Percentiles rank a stretch among this genome's conserved stretches.
Evolutionary conservation across 2,888 invertebrate species (phyloP).

Genomic region (Plusia festucae): DNA sequence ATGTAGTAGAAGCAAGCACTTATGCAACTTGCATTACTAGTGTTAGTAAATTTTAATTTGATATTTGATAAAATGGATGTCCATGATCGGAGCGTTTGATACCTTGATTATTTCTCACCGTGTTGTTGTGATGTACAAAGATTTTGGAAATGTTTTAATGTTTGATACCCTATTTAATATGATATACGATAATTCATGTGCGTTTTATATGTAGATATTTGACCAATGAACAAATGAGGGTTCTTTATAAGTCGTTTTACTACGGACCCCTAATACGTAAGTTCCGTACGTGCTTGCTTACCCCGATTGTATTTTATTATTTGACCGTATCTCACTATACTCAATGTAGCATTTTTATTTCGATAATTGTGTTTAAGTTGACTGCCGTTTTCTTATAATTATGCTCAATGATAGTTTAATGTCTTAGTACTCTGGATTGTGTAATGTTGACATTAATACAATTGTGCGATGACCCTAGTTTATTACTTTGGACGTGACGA

Average conservation of each 20-base stretch:
- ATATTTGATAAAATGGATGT: slow-evolving; percentile 22
- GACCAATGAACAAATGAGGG: slow-evolving; percentile 51
- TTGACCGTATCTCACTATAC: slow-evolving; percentile 81
- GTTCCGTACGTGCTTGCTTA: slow-evolving; percentile 58
- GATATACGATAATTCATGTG: slow-evolving; percentile 41
- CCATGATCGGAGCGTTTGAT: slow-evolving; percentile 31
- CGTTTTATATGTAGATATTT: slow-evolving; percentile 43
- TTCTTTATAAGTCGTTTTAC: slow-evolving; percentile 42
- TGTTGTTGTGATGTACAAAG: slow-evolving; percentile 49
- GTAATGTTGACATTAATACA: slow-evolving; percentile 71
- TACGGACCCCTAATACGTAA: slow-evolving; percentile 41
- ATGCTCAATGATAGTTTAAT: slow-evolving; percentile 86
- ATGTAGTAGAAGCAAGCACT: slow-evolving; percentile 55
- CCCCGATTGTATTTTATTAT: slow-evolving; percentile 64
- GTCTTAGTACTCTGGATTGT: slow-evolving; percentile 69
- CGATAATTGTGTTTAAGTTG: slow-evolving; percentile 76
- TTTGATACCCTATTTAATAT: slow-evolving; percentile 51
- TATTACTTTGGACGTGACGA: slow-evolving; percentile 65
- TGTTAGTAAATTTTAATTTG: slow-evolving; percentile 21
- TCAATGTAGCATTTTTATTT: slow-evolving; percentile 84
- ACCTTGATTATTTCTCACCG: slow-evolving; percentile 19
- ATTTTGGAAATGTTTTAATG: slow-evolving; percentile 53
- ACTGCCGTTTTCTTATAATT: slow-evolving; percentile 86
- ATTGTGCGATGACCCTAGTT: slow-evolving; percentile 80
- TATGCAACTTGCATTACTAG: slow-evolving; percentile 41